Percentiles rank a stretch among this genome's conserved stretches.
phyloP scores from a whole-genome alignment of 2,888 invertebrate species.

The Chirona hameri region DNA sequence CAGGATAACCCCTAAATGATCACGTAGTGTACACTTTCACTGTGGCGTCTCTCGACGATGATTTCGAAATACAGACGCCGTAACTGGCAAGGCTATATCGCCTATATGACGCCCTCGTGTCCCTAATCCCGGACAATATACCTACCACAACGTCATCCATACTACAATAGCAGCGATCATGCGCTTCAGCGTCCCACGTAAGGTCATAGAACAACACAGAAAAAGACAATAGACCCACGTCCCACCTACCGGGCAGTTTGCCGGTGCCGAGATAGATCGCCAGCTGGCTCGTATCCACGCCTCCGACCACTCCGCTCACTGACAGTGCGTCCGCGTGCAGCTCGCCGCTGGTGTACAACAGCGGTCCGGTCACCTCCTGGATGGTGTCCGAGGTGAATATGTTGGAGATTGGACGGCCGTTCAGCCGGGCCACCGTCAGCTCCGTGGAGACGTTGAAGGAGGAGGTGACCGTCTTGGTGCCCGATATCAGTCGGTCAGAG shows the following conservation, averaged over 20 bases:
- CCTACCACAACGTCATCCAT: no score
- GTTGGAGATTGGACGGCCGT: background rate
- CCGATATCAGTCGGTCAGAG: background rate
- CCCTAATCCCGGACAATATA: no score
- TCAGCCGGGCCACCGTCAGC: background rate
- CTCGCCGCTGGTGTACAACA: background rate
- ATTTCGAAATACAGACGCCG: no score
- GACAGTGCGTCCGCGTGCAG: background rate
- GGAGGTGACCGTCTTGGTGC: background rate
- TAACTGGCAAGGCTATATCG: no score
- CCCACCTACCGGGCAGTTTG: background rate
- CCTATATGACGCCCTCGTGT: no score
- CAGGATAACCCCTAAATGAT: no score
- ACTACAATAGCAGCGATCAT: no score
- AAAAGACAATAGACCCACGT: background rate
- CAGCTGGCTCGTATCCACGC: background rate
- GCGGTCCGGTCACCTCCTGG: background rate
- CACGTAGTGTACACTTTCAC: no score
- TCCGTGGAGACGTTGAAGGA: background rate
- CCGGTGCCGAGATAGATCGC: background rate
- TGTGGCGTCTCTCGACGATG: no score
- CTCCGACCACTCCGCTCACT: background rate
- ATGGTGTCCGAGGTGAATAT: background rate
- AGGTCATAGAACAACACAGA: no score
- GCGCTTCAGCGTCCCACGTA: no score